These are phyloP conservation scores for Linepithema humile DNA, from an alignment of 1,140 invertebrate species.

Conservation along the genomic window DNA sequence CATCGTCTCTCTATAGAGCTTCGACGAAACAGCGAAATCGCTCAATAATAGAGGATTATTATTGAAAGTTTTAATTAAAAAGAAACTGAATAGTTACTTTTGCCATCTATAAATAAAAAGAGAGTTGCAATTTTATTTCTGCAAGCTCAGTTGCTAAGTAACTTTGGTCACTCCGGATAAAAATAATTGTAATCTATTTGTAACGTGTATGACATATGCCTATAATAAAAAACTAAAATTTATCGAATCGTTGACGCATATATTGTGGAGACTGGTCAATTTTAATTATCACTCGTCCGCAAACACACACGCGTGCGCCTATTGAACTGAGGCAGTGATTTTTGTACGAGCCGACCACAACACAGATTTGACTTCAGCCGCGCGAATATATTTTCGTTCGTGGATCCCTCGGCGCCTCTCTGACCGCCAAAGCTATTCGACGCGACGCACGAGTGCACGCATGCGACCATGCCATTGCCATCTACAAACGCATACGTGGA, in stretches of 20 bases:
- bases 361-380: constrained; percentile 39
- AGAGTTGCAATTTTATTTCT: too few species aligned
- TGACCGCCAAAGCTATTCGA: constrained; percentile 49
- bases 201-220: not conserved
- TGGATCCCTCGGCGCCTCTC: constrained; percentile 42
- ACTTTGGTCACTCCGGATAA: too few species aligned
- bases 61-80: too few species aligned
- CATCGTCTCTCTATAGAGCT: not conserved
- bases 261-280: constrained; percentile 21
- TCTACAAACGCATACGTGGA: constrained; percentile 35
- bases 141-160: too few species aligned
- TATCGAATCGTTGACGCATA: constrained; percentile 22
- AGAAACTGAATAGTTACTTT: too few species aligned
- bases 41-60: too few species aligned
- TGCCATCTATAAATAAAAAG: too few species aligned
- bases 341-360: constrained; percentile 12
- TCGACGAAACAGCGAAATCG: not conserved
- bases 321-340: constrained; percentile 30
- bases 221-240: constrained; percentile 27
- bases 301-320: not conserved
- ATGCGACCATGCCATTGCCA: constrained; percentile 30
- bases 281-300: constrained; percentile 48
- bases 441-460: constrained; percentile 27
- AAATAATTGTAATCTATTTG: constrained; percentile 1
- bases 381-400: constrained; percentile 66